A percentile compares a stretch with the other conserved stretches of the same genome.
phyloP scores from a whole-genome alignment of 2,113 vertebrate species.

The Centropus bengalensis region DNA sequence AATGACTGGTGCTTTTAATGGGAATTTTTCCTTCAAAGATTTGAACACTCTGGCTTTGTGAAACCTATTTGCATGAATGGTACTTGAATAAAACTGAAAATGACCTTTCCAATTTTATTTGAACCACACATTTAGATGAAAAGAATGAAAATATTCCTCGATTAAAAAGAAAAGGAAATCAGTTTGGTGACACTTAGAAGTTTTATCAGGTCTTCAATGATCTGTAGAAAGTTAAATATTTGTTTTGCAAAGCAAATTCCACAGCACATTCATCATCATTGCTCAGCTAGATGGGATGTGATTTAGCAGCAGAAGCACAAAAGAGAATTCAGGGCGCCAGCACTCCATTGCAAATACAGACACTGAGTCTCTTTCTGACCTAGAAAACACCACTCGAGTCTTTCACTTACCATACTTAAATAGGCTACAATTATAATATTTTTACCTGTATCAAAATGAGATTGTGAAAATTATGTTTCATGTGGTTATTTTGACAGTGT shows the following conservation, averaged over 20 bases:
- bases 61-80: neutral
- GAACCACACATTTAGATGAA: neutral
- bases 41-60: neutral
- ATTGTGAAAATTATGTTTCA: neutral
- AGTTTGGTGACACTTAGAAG: neutral
- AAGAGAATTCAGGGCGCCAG: neutral
- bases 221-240: conserved; percentile 53
- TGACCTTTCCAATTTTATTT: conserved; percentile 20
- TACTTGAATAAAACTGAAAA: conserved; percentile 12
- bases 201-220: conserved; percentile 35
- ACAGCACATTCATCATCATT: conserved; percentile 16
- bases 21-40: neutral
- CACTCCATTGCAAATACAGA: neutral
- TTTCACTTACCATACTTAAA: neutral
- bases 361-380: neutral
- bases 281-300: neutral
- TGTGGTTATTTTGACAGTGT: neutral
- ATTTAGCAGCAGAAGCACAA: neutral
- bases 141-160: neutral
- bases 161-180: conserved; percentile 42
- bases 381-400: neutral
- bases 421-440: neutral
- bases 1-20: neutral
- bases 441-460: neutral
- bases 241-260: conserved; percentile 60